Evolutionary conservation across 2,888 invertebrate species (phyloP), one percentile per base, ranked within the genome.

Genomic region (Drosophila mettleri): DNA sequence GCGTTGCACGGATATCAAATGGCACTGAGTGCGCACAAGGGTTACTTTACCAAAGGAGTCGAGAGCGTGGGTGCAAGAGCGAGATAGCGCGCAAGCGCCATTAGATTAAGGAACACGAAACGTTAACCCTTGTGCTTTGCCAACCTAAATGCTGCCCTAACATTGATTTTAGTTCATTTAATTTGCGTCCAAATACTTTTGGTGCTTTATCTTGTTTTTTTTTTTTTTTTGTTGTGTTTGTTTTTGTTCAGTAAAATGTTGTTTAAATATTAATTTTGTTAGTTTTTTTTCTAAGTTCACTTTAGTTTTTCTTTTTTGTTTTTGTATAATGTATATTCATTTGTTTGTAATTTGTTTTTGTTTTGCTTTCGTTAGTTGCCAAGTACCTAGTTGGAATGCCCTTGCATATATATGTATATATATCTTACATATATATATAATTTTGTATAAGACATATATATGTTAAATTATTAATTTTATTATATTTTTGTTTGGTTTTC

Each of bases 111-210:
- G 76, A 69, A 73, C 73, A 75, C 64, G 59, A 76, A 49, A 27
- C 48, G 52, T 69, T 83, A 81, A 67, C 78, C 80, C 81, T 74
- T 80, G 81, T 74, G 67, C 71, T 57, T 61, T 53, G 24, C 61
- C 24, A 16, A 67, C 69, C 72, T 69, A 67, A 82, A 72, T 62
- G 73, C 80, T 78, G 67, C 48, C 62, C 52, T 49, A 76, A 72
- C 41, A 48, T 20, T 45, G 46, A 48, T 52, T 41, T 69, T 69
- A 62, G 48, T 51, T 69, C 53, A 54, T 41, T 60, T 58, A 52
- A 59, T 60, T 48, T n/a, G n/a, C n/a, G n/a, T n/a, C n/a, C n/a
- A n/a, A n/a, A n/a, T 12, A 18, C 12, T 73, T 49, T 36, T 51
- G 36, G 58, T 9, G 12, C 24, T 22, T 41, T n/a, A 2, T 39